Base-by-base conservation (phyloP, 2,888 invertebrate species). In the Noctua comes region DNA sequence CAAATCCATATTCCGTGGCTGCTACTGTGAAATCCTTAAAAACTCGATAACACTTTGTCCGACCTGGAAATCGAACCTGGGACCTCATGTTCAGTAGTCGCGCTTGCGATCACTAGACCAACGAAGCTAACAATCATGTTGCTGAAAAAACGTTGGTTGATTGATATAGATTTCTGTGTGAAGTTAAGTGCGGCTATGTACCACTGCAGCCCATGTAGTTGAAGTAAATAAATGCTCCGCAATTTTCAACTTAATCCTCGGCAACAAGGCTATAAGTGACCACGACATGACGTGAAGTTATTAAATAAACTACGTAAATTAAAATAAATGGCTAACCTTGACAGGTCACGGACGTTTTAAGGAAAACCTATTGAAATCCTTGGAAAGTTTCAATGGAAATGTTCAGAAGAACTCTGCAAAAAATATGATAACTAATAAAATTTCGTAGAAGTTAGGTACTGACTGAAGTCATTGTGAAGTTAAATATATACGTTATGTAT, bases 371-470 rank as follows among this genome's bases (percentile, higher is more conserved):
- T n/a, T 79, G 4, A 79, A 66, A 70, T 24, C 11, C 57, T 70
- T 66, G 65, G 43, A 75, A 59, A 70, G 16, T 65, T 64, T 21
- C 16, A 51, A 59, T 68, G 68, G 40, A 46, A 84, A 69, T 69
- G 5, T 68, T 36, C 18, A 64, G 18, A 64, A 36, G 46, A 65
- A 66, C 16, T 51, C 27, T 8, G 3, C 31, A 80, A 73, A 82
- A 80, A 68, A 21, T n/a, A 48, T 36, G 40, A 36, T 54, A 66
- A 59, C 18, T 65, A 73, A 66, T 70, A 62, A 36, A 16, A 68
- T 48, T 86, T 82, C 82, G 76, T 66, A 82, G 82, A 86, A 86
- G 31, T 40, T 43, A 1, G 43, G 43, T 66, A 43, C 43, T n/a
- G 31, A 70, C 46, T 59, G 48, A 40, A 65, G 51, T 82, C n/a